These are phyloP conservation scores for Timema cristinae DNA, from an alignment of 2,888 invertebrate genomes.

Conservation along the genomic window DNA sequence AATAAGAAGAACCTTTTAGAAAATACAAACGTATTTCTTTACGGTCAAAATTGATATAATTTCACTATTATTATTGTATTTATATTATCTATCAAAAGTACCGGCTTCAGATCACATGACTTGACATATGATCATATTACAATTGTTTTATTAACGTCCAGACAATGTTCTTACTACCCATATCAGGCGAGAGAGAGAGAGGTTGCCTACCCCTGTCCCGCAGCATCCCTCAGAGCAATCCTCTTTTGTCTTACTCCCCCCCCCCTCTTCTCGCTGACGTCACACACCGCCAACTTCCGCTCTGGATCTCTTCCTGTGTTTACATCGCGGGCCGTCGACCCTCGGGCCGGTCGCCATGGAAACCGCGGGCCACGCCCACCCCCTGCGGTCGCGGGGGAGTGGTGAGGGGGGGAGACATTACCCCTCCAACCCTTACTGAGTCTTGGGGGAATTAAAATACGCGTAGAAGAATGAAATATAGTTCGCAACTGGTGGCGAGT, in stretches of 20 bases:
- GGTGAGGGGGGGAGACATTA: background rate
- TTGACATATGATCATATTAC: too few relatives aligned
- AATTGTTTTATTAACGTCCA: too few relatives aligned
- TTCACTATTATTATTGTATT: too few relatives aligned
- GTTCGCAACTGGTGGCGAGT: too few relatives aligned
- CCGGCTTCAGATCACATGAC: too few relatives aligned
- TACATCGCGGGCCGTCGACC: slow-evolving; percentile 30
- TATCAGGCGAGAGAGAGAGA: too few relatives aligned
- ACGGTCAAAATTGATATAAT: too few relatives aligned
- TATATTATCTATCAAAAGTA: too few relatives aligned
- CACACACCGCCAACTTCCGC: background rate
- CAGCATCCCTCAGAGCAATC: background rate
- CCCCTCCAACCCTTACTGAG: background rate
- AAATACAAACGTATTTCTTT: too few relatives aligned
- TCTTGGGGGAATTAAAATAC: background rate
- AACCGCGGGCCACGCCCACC: slow-evolving; percentile 21
- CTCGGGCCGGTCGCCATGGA: slow-evolving; percentile 23
- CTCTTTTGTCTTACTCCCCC: background rate
- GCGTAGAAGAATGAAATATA: too few relatives aligned
- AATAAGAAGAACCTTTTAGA: too few relatives aligned
- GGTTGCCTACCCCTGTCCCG: background rate
- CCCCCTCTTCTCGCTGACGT: background rate
- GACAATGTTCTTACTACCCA: too few relatives aligned
- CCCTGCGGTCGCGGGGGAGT: slow-evolving; percentile 8
- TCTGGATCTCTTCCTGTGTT: slow-evolving; percentile 25